Percentiles rank a stretch among this genome's conserved stretches.
phyloP scores from a whole-genome alignment of 2,797 vertebrate genomes.

The Ctenosaura bakeri region DNA sequence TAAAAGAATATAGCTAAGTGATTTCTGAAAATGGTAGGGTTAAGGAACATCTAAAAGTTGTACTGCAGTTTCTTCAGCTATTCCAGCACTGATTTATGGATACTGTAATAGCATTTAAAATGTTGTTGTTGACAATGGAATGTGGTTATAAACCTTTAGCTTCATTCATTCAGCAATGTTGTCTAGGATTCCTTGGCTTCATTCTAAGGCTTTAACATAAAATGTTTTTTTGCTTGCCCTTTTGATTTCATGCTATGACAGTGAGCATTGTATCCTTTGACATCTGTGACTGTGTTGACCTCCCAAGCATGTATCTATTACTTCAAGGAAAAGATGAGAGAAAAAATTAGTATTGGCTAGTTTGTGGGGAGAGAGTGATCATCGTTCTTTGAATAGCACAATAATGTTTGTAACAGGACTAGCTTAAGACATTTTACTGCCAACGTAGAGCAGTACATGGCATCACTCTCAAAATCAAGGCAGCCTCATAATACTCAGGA shows the following conservation, averaged over 20 bases:
- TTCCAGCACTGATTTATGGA: not conserved
- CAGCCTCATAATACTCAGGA: not conserved
- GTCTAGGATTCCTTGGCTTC: constrained; percentile 29
- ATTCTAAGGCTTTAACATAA: not conserved
- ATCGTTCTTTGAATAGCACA: not conserved
- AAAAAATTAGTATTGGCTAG: not conserved
- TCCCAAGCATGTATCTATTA: not conserved
- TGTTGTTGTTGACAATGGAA: not conserved
- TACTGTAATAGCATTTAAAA: not conserved
- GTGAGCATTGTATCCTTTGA: constrained; percentile 2
- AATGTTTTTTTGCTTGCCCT: constrained; percentile 11
- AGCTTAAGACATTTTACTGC: not conserved
- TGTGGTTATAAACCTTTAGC: constrained; percentile 22
- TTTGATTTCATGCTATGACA: constrained; percentile 20
- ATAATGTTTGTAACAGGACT: not conserved
- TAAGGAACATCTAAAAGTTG: not conserved
- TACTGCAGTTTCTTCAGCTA: not conserved
- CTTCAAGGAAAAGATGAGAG: not conserved
- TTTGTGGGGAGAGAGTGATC: not conserved
- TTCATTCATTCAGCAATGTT: constrained; percentile 10
- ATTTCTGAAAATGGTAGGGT: not conserved
- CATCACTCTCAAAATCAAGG: not conserved
- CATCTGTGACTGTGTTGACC: constrained; percentile 32
- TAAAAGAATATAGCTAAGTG: not conserved
- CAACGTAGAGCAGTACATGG: not conserved